Base-by-base conservation (phyloP, 2,888 invertebrate species). In the Mamestra brassicae region DNA sequence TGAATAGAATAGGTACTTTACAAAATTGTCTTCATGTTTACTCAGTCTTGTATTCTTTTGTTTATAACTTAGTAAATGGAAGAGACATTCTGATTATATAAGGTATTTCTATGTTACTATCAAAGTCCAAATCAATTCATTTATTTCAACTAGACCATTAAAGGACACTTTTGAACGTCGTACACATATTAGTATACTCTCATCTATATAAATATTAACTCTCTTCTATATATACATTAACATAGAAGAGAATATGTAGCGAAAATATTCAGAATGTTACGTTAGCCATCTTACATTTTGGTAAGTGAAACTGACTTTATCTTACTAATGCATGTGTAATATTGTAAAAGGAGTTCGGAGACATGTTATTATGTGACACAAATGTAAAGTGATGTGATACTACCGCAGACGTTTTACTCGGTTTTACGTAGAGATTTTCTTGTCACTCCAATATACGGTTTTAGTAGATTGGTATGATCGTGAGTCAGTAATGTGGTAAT, bases 271-370 rank as follows among this genome's bases (percentile, higher is more conserved):
- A 13, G 45, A 62, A 45, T 42, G n/a, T 13, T 45, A 26, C 7
- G 13, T 45, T 6, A 10, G 61, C 61, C 61, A 62, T 13, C 61
- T 45, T 26, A n/a, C 42, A 62, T 62, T 62, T 62, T 5, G 47
- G 26, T 63, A 4, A 67, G 34, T 57, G 5, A 64, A 52, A 47
- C 50, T 34, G 17, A 13, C 68, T 75, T 71, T 74, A 70, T 74
- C 54, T 84, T 54, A 62, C 65, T 80, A 74, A 83, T 77, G 70
- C 68, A 76, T 57, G 26, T 72, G 66, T 80, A 76, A 85, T 83
- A 74, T 54, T 65, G 66, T 52, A 74, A 76, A 72, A 67, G 62
- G 17, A 70, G 26, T 55, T 52, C 26, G n/a, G 34, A 34, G 50
- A 65, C 58, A 63, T 55, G 26, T 74, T 77, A 74, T 66, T 74